Evolutionary conservation across 2,888 invertebrate species (phyloP), one percentile per base, ranked within the genome.

Genomic region (Coenonympha arcania): DNA sequence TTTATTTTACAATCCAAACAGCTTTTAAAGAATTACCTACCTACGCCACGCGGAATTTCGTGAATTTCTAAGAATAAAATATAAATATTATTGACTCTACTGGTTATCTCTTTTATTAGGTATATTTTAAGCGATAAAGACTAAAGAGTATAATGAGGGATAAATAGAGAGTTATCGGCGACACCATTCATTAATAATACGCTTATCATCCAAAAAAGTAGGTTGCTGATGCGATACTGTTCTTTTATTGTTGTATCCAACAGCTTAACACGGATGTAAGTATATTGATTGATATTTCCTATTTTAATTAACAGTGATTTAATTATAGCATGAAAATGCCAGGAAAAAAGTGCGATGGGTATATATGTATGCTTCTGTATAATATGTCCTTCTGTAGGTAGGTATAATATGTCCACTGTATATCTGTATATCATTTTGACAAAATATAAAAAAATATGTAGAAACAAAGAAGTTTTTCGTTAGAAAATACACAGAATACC

Each of bases 161-260:
- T 56, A 49, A 50, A 55, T 46, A 44, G 47, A 49, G 54, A 52
- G 51, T 79, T 80, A 82, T 80, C 78, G 55, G 56, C 66, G 74
- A 65, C 74, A 75, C 69, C 71, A 77, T 80, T 82, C 74, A 79
- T 79, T 79, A 76, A 76, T n/a, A n/a, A 66, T 67, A 59, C 55
- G 60, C 61, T 79, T 81, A 81, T 81, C 81, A 65, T 34, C 52
- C n/a, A n/a, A 31, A 52, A 61, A 68, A 64, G 50, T 68, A 59
- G 67, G 68, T 69, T 66, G 63, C 49, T 57, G 56, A 52, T 44
- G 48, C 50, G 64, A 63, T 65, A 68, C 52, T 45, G 44, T 59
- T 56, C 58, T 58, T 36, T 47, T 50, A 57, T 57, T 44, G 33
- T 22, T 57, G 34, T 44, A 59, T 58, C 56, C 46, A 44, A 28